These are phyloP conservation scores for Melanerpes aurifrons DNA, from an alignment of 2,113 vertebrate species.

Conservation along the genomic window DNA sequence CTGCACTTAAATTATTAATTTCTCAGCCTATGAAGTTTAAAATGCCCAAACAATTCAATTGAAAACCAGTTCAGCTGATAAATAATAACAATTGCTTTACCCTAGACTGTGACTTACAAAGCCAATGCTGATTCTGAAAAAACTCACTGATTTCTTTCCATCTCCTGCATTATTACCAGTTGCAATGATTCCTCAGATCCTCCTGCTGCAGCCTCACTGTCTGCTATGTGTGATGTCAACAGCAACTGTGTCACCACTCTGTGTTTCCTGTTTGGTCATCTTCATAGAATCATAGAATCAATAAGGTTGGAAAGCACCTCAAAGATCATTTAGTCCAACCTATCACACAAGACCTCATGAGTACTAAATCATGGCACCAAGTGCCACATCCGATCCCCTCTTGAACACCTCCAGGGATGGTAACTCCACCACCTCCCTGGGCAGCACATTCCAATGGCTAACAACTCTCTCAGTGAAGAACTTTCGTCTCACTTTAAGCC, in stretches of 20 bases:
- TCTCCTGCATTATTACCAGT: neutral
- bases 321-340: no score
- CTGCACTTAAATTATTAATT: constrained; percentile 34
- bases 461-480: no score
- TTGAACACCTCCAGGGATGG: no score
- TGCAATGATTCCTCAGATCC: neutral
- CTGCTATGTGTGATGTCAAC: neutral
- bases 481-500: no score
- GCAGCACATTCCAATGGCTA: no score
- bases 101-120: neutral
- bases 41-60: neutral
- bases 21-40: neutral
- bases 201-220: neutral
- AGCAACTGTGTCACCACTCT: neutral
- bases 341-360: no score
- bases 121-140: neutral
- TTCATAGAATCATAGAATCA: neutral
- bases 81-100: neutral
- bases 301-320: no score
- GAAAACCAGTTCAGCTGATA: neutral
- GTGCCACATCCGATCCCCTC: no score
- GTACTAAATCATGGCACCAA: no score
- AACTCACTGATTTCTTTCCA: neutral
- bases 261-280: neutral
- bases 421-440: no score